Evolutionary conservation across 2,797 vertebrate genomes (phyloP).

Genomic region (Melanotaenia nigrans): DNA sequence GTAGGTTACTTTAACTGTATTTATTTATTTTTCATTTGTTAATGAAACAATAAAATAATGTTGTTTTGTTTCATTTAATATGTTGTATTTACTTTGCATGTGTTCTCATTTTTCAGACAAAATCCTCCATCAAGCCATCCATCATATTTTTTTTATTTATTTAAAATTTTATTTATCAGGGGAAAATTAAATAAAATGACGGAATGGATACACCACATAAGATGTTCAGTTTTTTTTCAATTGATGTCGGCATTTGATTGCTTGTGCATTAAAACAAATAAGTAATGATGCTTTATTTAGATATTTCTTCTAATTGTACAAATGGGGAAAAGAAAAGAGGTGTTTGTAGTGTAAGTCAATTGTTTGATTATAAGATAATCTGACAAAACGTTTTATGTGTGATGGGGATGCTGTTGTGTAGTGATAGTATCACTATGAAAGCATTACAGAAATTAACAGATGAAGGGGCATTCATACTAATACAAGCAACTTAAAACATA

Average conservation of each 20-base stretch:
- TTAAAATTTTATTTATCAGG: too few species aligned
- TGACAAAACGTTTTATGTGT: neutral
- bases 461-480: neutral
- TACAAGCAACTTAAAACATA: neutral
- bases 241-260: neutral
- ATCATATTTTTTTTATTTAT: too few species aligned
- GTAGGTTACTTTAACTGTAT: too few species aligned
- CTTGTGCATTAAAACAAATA: conserved; percentile 15
- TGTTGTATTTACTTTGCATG: too few species aligned
- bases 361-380: neutral
- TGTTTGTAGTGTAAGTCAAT: neutral
- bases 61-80: too few species aligned
- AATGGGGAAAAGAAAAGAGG: neutral
- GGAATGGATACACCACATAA: too few species aligned
- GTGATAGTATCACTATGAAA: neutral
- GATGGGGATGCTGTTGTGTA: neutral
- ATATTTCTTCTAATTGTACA: neutral
- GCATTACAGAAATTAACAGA: neutral
- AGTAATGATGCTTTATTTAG: neutral
- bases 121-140: too few species aligned
- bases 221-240: too few species aligned
- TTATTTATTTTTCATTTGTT: too few species aligned
- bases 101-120: too few species aligned
- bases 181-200: too few species aligned
- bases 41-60: too few species aligned